Conservation (phyloP, 2,888 invertebrate species). For the Timema podura region DNA sequence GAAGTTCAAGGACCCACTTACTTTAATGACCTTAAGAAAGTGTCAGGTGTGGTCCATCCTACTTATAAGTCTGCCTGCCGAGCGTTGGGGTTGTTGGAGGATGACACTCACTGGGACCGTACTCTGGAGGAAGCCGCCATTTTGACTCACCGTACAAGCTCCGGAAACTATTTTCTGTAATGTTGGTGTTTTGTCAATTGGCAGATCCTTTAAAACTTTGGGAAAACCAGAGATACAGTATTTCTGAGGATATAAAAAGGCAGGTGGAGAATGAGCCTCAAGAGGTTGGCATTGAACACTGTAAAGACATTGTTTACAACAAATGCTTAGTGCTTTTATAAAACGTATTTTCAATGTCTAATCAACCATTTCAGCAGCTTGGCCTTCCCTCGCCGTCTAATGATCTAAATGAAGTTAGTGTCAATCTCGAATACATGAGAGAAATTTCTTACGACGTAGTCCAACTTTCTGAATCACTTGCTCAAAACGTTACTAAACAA, state of each 20-base stretch:
- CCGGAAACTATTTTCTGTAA: slow-evolving; percentile 25
- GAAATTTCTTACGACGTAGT: too few species aligned
- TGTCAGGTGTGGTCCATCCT: slow-evolving; percentile 35
- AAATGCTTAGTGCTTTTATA: too few species aligned
- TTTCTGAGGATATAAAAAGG: slow-evolving; percentile 25
- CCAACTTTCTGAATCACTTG: too few species aligned
- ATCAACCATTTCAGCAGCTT: too few species aligned
- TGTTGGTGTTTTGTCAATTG: slow-evolving; percentile 7
- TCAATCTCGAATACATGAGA: too few species aligned
- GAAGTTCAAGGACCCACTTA: slow-evolving; percentile 37
- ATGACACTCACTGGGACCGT: slow-evolving; percentile 39
- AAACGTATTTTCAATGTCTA: too few species aligned
- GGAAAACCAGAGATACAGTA: slow-evolving; percentile 24
- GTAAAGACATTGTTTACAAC: too few species aligned
- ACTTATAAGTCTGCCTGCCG: slow-evolving; percentile 39
- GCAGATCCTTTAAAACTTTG: slow-evolving; percentile 24
- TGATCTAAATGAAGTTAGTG: too few species aligned
- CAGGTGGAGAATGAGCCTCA: not conserved
- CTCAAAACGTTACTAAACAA: too few species aligned
- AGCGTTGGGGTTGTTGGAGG: slow-evolving; percentile 38
- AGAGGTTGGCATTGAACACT: too few species aligned
- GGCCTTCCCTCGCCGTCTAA: too few species aligned
- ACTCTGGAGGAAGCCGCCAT: slow-evolving; percentile 37
- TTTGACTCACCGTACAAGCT: slow-evolving; percentile 20
- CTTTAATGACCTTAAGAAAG: slow-evolving; percentile 38